A percentile compares a stretch with the other conserved stretches of the same genome.
phyloP scores from a whole-genome alignment of 35 echinoderm and acorn worm genomes.

The Chiridota heheva region DNA sequence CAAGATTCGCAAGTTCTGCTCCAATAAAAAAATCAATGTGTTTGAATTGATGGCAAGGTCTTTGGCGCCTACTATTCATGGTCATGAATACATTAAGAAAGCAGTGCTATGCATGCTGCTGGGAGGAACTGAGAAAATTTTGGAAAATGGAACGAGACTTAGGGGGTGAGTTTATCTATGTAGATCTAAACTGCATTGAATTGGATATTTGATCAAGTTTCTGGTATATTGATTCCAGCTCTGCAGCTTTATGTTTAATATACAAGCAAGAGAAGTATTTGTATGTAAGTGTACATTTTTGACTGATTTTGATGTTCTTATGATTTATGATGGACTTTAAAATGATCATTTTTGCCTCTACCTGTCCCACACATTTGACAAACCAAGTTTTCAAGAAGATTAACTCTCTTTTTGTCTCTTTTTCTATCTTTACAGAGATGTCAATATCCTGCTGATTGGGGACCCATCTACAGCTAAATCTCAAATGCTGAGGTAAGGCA shows the following conservation, averaged over 20 bases:
- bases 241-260: neutral
- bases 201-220: neutral
- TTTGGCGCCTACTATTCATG: conserved; percentile 97
- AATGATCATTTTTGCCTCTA: no score
- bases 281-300: no score
- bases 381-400: neutral
- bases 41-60: conserved; percentile 80
- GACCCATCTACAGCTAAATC: conserved; percentile 99
- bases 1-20: conserved; percentile 72
- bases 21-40: conserved; percentile 64
- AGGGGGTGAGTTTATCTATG: conserved; percentile 58
- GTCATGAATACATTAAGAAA: conserved; percentile 98
- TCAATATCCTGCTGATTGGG: conserved; percentile 94
- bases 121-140: conserved; percentile 84
- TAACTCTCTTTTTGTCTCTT: neutral
- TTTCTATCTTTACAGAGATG: conserved; percentile 61
- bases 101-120: conserved; percentile 96
- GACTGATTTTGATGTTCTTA: no score
- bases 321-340: no score
- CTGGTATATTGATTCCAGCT: neutral
- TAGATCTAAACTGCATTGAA: neutral
- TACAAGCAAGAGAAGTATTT: neutral
- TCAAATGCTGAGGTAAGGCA: conserved; percentile 95
- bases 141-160: conserved; percentile 95
- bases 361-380: no score